Evolutionary conservation across 2,797 vertebrate species (phyloP).

Genomic region (Squalus acanthias): DNA sequence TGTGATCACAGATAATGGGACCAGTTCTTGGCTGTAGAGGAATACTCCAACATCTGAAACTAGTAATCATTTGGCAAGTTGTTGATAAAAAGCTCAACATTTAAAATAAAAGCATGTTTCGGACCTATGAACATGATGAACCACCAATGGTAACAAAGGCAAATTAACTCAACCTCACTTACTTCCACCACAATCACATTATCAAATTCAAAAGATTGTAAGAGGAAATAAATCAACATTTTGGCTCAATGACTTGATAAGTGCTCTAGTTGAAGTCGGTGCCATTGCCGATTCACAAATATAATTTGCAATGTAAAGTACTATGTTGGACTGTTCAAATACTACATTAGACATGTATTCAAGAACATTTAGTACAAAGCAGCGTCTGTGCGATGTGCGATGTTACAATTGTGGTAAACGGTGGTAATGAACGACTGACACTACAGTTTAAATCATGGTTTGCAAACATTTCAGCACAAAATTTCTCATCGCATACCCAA

Average conservation of each 20-base stretch:
- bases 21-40: neutral
- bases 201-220: neutral
- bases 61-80: neutral
- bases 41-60: neutral
- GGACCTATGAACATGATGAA: neutral
- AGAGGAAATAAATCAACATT: neutral
- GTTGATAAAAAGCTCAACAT: neutral
- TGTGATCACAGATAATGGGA: neutral
- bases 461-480: neutral
- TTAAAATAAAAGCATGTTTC: neutral
- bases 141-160: neutral
- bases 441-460: neutral
- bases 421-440: neutral
- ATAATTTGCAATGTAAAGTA: neutral
- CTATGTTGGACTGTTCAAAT: neutral
- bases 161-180: neutral
- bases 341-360: neutral
- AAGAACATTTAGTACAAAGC: neutral
- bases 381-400: no score
- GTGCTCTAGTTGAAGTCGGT: neutral
- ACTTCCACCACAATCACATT: neutral
- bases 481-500: neutral
- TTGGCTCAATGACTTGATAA: neutral
- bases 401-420: neutral
- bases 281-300: neutral